Evolutionary conservation across 2,113 vertebrate species (phyloP).

Genomic region (Ptilonorhynchus violaceus): DNA sequence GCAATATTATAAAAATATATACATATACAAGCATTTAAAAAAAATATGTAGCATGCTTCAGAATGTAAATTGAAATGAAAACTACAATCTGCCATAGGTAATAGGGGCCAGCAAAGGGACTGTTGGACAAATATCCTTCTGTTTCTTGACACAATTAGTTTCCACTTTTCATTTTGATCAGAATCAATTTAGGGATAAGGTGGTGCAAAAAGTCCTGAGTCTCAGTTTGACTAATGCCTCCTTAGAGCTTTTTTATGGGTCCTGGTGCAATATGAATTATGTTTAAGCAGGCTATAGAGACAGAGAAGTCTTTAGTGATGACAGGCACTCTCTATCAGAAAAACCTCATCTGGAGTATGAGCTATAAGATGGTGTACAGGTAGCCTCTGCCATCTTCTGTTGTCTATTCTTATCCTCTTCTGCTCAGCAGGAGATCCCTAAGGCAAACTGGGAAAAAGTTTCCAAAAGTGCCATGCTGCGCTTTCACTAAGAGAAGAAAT

Average conservation of each 20-base stretch:
- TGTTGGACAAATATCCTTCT: background rate
- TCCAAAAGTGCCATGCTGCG: background rate
- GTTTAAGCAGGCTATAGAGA: background rate
- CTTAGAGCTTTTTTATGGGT: background rate
- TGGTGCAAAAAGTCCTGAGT: background rate
- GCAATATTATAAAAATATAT: background rate
- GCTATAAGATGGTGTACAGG: background rate
- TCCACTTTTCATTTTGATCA: background rate
- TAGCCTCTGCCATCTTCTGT: background rate
- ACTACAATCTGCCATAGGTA: background rate
- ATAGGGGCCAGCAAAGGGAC: background rate
- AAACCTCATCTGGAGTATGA: background rate
- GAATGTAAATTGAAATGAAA: background rate
- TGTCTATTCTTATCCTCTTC: background rate
- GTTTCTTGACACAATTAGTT: background rate
- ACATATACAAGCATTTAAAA: background rate
- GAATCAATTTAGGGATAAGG: background rate
- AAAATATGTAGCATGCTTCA: background rate
- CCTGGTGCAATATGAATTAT: background rate
- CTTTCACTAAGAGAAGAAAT: background rate
- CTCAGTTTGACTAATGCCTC: background rate
- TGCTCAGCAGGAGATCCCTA: background rate
- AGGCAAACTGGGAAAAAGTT: background rate
- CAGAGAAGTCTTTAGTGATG: background rate
- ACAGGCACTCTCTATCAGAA: background rate